Evolutionary conservation across 2,888 invertebrate species (phyloP).

Genomic region (Chrysomela aeneicollis): DNA sequence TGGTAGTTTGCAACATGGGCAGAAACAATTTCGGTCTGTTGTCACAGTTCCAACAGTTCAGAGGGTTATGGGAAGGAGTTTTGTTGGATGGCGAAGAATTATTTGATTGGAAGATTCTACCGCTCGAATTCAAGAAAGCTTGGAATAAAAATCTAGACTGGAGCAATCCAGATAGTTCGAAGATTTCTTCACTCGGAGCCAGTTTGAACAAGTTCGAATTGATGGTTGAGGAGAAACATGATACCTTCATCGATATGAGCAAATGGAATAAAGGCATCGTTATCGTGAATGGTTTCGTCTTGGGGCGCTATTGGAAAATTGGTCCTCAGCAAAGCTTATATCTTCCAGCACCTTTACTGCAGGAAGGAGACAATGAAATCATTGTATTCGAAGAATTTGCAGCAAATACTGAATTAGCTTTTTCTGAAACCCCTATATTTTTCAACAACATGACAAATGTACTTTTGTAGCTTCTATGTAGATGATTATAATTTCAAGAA

Average conservation of each 20-base stretch:
- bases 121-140: slow-evolving; percentile 64
- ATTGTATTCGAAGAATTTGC: slow-evolving; percentile 57
- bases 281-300: slow-evolving; percentile 84
- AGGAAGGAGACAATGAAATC: slow-evolving; percentile 60
- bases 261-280: slow-evolving; percentile 88
- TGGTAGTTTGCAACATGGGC: slow-evolving; percentile 80
- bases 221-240: slow-evolving; percentile 64
- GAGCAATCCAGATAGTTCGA: slow-evolving; percentile 54
- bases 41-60: slow-evolving; percentile 58
- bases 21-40: slow-evolving; percentile 68
- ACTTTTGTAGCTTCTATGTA: not conserved
- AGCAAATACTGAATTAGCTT: slow-evolving; percentile 43
- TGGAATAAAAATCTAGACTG: slow-evolving; percentile 57
- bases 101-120: slow-evolving; percentile 61
- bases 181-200: slow-evolving; percentile 59
- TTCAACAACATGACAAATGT: not conserved
- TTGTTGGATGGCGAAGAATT: slow-evolving; percentile 58
- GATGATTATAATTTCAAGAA: no score
- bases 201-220: slow-evolving; percentile 66
- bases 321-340: slow-evolving; percentile 88
- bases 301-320: slow-evolving; percentile 79
- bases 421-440: slow-evolving; percentile 50
- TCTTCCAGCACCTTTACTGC: slow-evolving; percentile 78
- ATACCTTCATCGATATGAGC: slow-evolving; percentile 80
- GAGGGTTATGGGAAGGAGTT: slow-evolving; percentile 60